A percentile compares a stretch with the other conserved stretches of the same genome.
These are phyloP conservation scores for Fistularia tabacaria DNA, from an alignment of 2,797 vertebrate genomes.

Conservation along the genomic window DNA sequence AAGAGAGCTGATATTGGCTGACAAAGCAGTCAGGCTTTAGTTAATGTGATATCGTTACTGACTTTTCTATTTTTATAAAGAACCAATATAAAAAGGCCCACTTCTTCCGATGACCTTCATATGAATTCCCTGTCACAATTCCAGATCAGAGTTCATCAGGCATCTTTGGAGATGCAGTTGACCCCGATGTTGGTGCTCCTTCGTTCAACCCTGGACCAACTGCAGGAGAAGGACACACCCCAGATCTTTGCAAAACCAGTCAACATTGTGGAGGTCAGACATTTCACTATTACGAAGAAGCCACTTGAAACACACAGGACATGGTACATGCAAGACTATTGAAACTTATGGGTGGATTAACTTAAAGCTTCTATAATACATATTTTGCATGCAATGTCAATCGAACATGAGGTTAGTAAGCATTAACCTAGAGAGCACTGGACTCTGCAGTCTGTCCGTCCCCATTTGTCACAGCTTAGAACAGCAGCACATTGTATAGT, in stretches of 20 bases:
- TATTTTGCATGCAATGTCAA: background rate
- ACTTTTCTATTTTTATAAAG: no score
- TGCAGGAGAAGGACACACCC: conserved; percentile 93
- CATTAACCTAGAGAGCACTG: background rate
- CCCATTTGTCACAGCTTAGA: no score
- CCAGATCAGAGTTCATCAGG: conserved; percentile 91
- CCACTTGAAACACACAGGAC: background rate
- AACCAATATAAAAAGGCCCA: no score
- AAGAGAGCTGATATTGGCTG: no score
- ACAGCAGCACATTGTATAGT: no score
- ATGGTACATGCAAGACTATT: background rate
- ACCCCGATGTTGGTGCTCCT: conserved; percentile 88
- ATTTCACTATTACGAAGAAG: conserved; percentile 1
- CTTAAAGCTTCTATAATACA: background rate
- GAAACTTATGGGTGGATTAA: background rate
- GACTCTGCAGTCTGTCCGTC: no score
- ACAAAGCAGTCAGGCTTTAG: no score
- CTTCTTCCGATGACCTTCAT: background rate
- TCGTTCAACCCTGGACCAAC: conserved; percentile 88
- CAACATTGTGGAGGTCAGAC: conserved; percentile 65
- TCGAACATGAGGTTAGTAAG: background rate
- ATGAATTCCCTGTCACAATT: conserved; percentile 1
- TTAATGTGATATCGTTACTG: no score
- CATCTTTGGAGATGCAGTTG: conserved; percentile 88
- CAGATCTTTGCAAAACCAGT: conserved; percentile 92